Base-by-base conservation (phyloP, 2,888 invertebrate species). In the Cremastinae sp. region DNA sequence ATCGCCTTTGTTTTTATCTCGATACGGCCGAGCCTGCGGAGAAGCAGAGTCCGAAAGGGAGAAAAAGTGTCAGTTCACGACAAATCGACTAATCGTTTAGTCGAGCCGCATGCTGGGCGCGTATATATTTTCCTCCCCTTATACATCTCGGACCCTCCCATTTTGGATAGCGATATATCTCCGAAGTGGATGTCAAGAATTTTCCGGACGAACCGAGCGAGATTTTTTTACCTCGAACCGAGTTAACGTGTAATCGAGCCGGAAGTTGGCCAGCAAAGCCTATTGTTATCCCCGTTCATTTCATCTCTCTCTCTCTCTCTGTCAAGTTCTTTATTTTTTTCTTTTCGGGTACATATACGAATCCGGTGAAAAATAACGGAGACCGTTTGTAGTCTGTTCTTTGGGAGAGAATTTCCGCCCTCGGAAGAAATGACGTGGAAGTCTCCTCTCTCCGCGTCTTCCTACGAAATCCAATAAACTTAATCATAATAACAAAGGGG, bases 11-110 rank as follows among this genome's bases (percentile, higher is more conserved):
- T 62, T 71, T 62, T 45, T n/a, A 10, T 9, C 12, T 0, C 0
- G 1, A 18, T 12, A 8, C 41, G 20, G 14, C 0, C 18, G 49
- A 68, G 62, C 74, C 68, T 38, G 68, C 68, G 54, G 49, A 56
- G 38, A 56, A 34, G 28, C 18, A 9, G 5, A 9, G 20, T 20
- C 12, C 20, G 18, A 49, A 47, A 28, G 68, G 62, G 56, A 38
- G 49, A 59, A 66, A 41, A 74, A 68, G 68, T 68, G 74, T 74
- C 74, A 54, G 62, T 49, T 74, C 68, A 68, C 74, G 71, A 72
- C 66, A 75, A 68, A 72, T 75, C 62, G 75, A 68, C 75, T 68
- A 75, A 75, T 72, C 75, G 75, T 56, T 72, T 12, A 36, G 61
- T 66, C 22, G 61, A 53, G 45, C 58, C 51, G 28, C 72, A 68